Evolutionary conservation across 2,888 invertebrate species (phyloP), one percentile per base, ranked within the genome.

Genomic region (Panorpa germanica): DNA sequence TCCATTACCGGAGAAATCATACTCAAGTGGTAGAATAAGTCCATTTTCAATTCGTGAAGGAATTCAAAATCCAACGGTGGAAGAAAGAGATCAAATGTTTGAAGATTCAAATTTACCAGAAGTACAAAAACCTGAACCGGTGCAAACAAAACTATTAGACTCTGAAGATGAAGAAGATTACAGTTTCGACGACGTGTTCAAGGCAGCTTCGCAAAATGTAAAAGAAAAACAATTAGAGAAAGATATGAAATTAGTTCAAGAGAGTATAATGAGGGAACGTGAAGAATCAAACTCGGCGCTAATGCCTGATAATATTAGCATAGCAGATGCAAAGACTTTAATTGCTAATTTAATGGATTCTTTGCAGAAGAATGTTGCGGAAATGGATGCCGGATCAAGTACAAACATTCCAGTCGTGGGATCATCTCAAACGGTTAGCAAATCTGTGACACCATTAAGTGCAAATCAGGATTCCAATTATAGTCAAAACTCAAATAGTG

Each of bases 131-230:
- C 45, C 48, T 4, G 45, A 47, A 2, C 48, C 47, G 18, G 42
- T 45, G 2, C 49, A 53, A 1, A 45, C 46, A 11, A 52, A 49
- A 26, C 54, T 61, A 29, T 47, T 66, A 15, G 64, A 68, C 34
- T 61, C 67, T n/a, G 65, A 75, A 1, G 70, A 65, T 29, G 62
- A 68, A 38, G 78, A 76, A 33, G 81, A 82, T 44, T 83, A 83
- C 41, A 68, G 72, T n/a, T 78, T 75, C 37, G 80, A 81, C 40
- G 83, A 83, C 48, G 76, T 80, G 24, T 75, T 77, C 41, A 69
- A 75, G 47, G 75, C 75, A 0, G 80, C 73, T 0, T 71, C 70
- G 2, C 68, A 70, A 42, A 80, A 77, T 45, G 70, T 80, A 0
- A 69, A 62, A 38, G 71, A 71, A 35, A 63, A 64, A 40, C 57